Evolutionary conservation across 2,113 vertebrate species (phyloP), one percentile per base, ranked within the genome.

Genomic region (Paramisgurnus dabryanus): DNA sequence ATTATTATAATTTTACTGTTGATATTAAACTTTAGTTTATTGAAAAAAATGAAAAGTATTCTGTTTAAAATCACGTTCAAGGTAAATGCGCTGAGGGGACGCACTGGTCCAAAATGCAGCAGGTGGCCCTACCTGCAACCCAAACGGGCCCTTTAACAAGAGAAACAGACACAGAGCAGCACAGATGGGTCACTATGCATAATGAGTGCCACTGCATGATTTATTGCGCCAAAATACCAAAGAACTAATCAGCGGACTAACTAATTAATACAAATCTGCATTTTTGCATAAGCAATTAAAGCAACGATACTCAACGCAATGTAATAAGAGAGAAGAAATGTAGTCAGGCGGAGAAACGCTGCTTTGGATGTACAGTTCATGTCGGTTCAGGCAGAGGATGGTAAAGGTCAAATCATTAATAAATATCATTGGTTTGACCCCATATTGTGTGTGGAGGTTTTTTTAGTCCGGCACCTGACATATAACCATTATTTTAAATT

Each of bases 201-300:
- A 94, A 93, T 90, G 88, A 73, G 92, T 89, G 63, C 70, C 69
- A 78, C 85, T 84, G 92, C 92, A 91, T 93, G 94, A 95, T 95
- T 95, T 95, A 95, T 95, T 95, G 93, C 91, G 86, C 92, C 91
- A 93, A 94, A 94, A 95, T 93, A 94, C 93, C 93, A 95, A 92
- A 78, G 82, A 95, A 95, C 93, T 95, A 95, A 96, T 95, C 94
- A 95, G 93, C 86, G 88, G 93, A 93, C 92, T 94, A 94, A 95
- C 94, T 95, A 96, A 96, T 96, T 96, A 95, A 95, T 96, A 95
- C 90, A 92, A 94, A 96, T 96, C 93, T 95, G 94, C 95, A 96
- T 96, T 95, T 95, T 94, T 96, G 95, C 95, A 95, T 95, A 95
- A 95, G 94, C 93, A 96, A 96, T 96, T 95, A 96, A 90, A 90